Evolutionary conservation across 2,888 invertebrate genomes (phyloP).

Genomic region (Tetragonula carbonaria): DNA sequence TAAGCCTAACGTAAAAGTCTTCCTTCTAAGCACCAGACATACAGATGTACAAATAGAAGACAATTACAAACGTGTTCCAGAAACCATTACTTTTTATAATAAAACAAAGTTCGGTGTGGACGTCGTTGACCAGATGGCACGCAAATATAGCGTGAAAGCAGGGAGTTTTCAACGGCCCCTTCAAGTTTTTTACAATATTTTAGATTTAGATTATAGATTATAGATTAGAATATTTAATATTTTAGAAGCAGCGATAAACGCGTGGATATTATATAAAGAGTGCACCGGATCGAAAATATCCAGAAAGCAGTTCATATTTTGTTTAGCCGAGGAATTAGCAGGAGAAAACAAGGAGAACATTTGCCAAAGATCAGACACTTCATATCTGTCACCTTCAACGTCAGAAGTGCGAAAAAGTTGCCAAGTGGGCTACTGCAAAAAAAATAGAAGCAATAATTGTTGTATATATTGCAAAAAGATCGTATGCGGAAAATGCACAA

Average conservation of each 20-base stretch:
- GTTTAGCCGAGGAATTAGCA: too few relatives aligned
- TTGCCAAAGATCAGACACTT: not conserved
- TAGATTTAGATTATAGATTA: too few relatives aligned
- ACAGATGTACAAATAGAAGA: not conserved
- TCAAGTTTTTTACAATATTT: not conserved
- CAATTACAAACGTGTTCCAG: not conserved
- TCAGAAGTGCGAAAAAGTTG: not conserved
- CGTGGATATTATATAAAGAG: not conserved
- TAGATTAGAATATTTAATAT: too few relatives aligned
- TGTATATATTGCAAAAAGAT: not conserved
- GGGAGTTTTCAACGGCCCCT: not conserved
- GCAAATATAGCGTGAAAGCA: not conserved
- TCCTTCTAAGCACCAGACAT: not conserved
- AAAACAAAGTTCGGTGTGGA: not conserved
- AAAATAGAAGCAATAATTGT: not conserved
- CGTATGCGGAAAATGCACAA: fast-evolving
- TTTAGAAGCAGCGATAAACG: not conserved
- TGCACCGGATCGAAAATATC: not conserved
- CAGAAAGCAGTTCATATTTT: not conserved
- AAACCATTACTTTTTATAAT: not conserved
- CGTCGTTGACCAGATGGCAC: not conserved
- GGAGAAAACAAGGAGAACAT: not conserved
- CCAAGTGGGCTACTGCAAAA: not conserved
- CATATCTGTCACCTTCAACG: not conserved
- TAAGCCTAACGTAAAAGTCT: not conserved